phyloP scores from a whole-genome alignment of 2,113 vertebrate genomes.

The Acanthochromis polyacanthus region DNA sequence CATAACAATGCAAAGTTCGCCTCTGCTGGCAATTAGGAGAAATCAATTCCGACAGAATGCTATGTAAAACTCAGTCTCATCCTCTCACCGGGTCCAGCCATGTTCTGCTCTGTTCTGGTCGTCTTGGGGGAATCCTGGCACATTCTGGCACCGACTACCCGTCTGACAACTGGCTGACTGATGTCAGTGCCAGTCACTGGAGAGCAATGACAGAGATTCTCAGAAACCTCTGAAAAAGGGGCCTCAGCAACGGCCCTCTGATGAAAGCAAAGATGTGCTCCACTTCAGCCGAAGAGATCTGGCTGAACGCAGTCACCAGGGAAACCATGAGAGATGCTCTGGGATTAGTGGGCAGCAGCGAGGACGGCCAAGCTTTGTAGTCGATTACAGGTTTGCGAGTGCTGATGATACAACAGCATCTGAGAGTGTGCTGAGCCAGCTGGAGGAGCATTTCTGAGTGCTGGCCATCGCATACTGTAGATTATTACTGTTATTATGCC shows the following conservation, averaged over 20 bases:
- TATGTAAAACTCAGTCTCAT: conserved; percentile 7
- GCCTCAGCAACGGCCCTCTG: conserved; percentile 8
- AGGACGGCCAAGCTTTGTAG: conserved; percentile 12
- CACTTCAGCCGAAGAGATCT: conserved; percentile 48
- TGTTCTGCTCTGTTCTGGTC: conserved; percentile 12
- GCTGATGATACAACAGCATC: conserved; percentile 51
- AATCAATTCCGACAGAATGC: conserved; percentile 5
- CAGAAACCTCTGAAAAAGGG: conserved; percentile 11
- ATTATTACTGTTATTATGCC: conserved; percentile 56
- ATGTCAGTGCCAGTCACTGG: conserved; percentile 47
- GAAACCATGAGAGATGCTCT: conserved; percentile 43
- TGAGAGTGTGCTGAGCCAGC: conserved; percentile 68
- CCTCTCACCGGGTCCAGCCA: conserved; percentile 9
- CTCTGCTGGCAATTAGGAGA: conserved; percentile 7
- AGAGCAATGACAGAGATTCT: conserved; percentile 35
- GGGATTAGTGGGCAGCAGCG: conserved; percentile 37
- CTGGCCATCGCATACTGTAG: conserved; percentile 41
- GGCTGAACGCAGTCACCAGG: conserved; percentile 44
- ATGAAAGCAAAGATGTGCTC: conserved; percentile 34
- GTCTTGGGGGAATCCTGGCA: conserved; percentile 18
- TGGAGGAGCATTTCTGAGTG: conserved; percentile 52
- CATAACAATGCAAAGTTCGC: not conserved
- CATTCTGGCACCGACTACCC: conserved; percentile 41
- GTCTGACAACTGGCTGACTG: conserved; percentile 29
- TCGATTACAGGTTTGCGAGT: conserved; percentile 44